Evolutionary conservation across 2,888 invertebrate genomes (phyloP), one percentile per base, ranked within the genome.

Genomic region (Glaucopsyche alexis): DNA sequence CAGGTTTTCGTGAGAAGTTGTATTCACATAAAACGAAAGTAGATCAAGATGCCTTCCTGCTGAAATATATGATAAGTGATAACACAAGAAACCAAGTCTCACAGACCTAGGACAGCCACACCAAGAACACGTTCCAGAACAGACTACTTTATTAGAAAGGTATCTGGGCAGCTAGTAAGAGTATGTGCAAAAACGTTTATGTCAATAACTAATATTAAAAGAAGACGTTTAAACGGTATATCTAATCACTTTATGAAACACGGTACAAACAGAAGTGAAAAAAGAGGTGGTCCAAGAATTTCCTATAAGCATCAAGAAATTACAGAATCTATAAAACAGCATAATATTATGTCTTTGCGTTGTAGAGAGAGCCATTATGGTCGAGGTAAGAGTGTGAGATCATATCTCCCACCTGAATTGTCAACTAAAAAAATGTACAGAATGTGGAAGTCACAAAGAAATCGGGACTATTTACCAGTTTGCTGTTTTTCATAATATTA

Each of bases 121-220:
- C 55, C 55, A 16, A 55, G 55, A 55, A 55, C 55, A 55, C 55
- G 55, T 55, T 55, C 16, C 14, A 55, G 55, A 55, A 55, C 55
- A 55, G 55, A 55, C 55, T 55, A 55, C 55, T 55, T 55, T 55
- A 55, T 55, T 55, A 55, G 55, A 55, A 55, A 55, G 55, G 55
- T 55, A 55, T 55, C 55, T 55, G 16, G 55, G 55, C 55, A 55
- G 55, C 55, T 55, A 47, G 55, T 19, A 55, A 55, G 55, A 55
- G 55, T 55, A 55, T 55, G 55, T 55, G 55, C 55, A 55, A 55
- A 55, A 55, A 55, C 11, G 19, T 55, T 55, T n/a, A n/a, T 55
- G 55, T 55, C 55, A 55, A 55, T 55, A 55, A 55, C 55, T 55
- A 55, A 55, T 55, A 55, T 55, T 55, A 55, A 55, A 55, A 55